Base-by-base conservation (phyloP, 2,888 invertebrate species). In the Rhynchonema sp. region DNA sequence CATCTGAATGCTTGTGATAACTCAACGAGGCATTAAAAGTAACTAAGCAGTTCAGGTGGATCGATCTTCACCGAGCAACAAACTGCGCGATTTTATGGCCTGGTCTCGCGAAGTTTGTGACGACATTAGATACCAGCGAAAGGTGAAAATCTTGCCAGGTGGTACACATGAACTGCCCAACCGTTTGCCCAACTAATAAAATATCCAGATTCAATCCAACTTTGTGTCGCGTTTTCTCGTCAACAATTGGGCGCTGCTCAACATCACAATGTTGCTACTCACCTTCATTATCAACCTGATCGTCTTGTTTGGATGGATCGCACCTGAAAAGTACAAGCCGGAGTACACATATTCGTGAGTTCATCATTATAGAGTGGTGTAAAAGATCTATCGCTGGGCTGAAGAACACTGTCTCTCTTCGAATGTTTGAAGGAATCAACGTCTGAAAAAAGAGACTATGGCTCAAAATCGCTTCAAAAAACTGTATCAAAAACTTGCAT, bases 51-150 rank as follows among this genome's bases (percentile, higher is more conserved):
- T 38, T 17, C 6, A 38, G 38, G 17, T 74, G 55, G 73, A 74
- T 62, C 64, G 74, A 3, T 65, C 74, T 1, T 70, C 72, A 1
- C 73, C 74, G n/a, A 73, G 71, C 64, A 73, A 72, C 67, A 74
- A 74, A 63, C 67, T 74, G 52, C 63, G 73, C 23, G 73, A 72
- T 61, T 73, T 74, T 63, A 72, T 74, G 70, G 72, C 69, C 61
- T 74, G 74, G 74, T 69, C 73, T 0, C 65, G 65, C 59, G 73
- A 73, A 61, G 73, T 74, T 2, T 71, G 73, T 55, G 63, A 67
- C n/a, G 74, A 74, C 64, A 74, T 74, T 59, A 70, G 71, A 61
- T 73, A 73, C 61, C 74, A 73, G 61, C 65, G 72, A 22, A 30
- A 54, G 54, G 71, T 58, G 1, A n/a, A n/a, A n/a, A n/a, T n/a